Base-by-base conservation (phyloP, 2,888 invertebrate genomes). In the Minunthozetes semirufus region DNA sequence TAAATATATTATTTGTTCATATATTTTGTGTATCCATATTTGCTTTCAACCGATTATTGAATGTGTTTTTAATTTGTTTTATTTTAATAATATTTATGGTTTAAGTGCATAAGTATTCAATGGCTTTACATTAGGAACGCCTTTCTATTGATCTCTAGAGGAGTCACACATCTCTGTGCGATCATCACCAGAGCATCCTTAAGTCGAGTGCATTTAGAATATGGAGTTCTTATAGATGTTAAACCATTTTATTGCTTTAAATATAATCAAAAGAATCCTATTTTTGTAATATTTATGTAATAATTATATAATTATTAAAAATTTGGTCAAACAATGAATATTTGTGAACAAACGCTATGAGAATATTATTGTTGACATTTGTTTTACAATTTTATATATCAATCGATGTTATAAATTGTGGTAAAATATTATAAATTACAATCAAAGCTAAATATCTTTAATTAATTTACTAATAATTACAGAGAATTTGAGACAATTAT, bases 181-280 rank as follows among this genome's bases (percentile, higher is more conserved):
- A 13, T 42, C 42, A 42, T 42, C 50, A n/a, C 50, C 22, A 27
- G 59, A 59, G 59, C 59, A 59, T 59, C 59, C 59, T 59, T 59
- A 59, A 25, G 59, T 13, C 22, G 15, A 59, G 13, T 25, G 59
- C 59, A 13, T 59, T 59, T 59, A 25, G 59, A 59, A 27, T 59
- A 59, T 59, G 59, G 59, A 59, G 59, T 25, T 25, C 3, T 70
- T 25, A 4, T 59, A n/a, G n/a, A 33, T 33, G 33, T 70, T 15
- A 42, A 15, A 33, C 33, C 9, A 42, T 70, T 42, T 33, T 8
- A 33, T 33, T 17, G 50, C 50, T 46, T 25, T 22, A 38, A 68
- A 70, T 8, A 33, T 4, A 70, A 6, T 46, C 27, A 66, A 66
- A 66, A 25, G 19, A 29, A 33, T 70, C 8, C 3, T 33, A 70